Evolutionary conservation across 2,888 invertebrate genomes (phyloP), one percentile per base, ranked within the genome.

Genomic region (Timema podura): DNA sequence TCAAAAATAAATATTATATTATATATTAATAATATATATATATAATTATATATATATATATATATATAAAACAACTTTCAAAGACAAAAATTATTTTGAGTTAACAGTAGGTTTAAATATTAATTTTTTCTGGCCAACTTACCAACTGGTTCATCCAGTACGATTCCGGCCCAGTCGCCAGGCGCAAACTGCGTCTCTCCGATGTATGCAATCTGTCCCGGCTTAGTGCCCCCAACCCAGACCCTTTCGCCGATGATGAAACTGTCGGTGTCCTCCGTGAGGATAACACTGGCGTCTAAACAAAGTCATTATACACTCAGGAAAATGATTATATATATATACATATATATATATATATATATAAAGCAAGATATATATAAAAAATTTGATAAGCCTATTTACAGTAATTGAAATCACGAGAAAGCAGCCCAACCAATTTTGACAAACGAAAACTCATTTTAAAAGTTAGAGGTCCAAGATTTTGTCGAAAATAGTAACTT

Each of bases 101-200:
- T 49, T 8, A 49, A 49, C 8, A 49, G 9, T 10, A 11, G 9
- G 9, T 49, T 49, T 49, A 49, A 10, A 10, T 49, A 10, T 8
- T 49, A 49, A 49, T 8, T 49, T n/a, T n/a, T n/a, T n/a, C n/a
- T n/a, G n/a, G n/a, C n/a, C n/a, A n/a, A n/a, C 84, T 83, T 85
- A 92, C 98, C 98, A 78, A 94, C 91, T 57, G 96, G 89, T 76
- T 96, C 95, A 81, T 98, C 98, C 75, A 99, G 88, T 73, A 96
- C 98, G 72, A 99, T 90, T 67, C 98, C 98, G 66, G 96, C 98
- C 98, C 98, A 99, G 75, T 98, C 95, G 72, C 98, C 98, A 30
- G 96, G 95, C 15, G 97, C 98, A 83, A 98, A 98, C 81, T 96
- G 94, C 68, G 97, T 96, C 79, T 95, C 95, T 48, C 98, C 96